Conservation (phyloP, 37 sponge, comb jelly and placozoan species). For the Mnemiopsis leidyi region DNA sequence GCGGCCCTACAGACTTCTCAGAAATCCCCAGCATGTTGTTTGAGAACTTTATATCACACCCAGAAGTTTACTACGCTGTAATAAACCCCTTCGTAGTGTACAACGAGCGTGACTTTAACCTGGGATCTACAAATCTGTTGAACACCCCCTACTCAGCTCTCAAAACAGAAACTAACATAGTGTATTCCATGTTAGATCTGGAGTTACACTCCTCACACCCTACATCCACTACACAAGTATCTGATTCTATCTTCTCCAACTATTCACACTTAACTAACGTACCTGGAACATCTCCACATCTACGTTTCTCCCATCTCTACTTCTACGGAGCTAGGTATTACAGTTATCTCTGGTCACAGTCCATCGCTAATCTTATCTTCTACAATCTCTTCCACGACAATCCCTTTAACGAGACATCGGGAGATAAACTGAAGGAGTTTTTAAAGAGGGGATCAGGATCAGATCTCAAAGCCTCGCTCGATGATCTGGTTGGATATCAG, state of each 20-base stretch:
- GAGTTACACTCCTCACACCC: constrained; percentile 67
- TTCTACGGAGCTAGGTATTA: constrained; percentile 87
- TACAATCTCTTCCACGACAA: constrained; percentile 73
- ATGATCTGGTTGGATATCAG: constrained; percentile 18
- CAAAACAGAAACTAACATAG: constrained; percentile 73
- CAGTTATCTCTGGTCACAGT: constrained; percentile 87
- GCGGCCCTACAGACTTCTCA: constrained; percentile 90
- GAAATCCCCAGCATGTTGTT: constrained; percentile 93
- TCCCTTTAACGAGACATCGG: constrained; percentile 76
- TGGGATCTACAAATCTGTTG: constrained; percentile 31
- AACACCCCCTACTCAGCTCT: constrained; percentile 69
- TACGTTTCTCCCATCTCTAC: constrained; percentile 81
- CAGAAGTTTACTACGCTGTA: constrained; percentile 70
- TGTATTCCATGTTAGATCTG: constrained; percentile 77
- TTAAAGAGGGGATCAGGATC: not conserved
- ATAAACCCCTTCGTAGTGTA: constrained; percentile 69
- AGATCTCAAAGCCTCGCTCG: not conserved
- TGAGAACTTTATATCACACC: constrained; percentile 80
- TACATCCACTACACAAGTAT: not conserved
- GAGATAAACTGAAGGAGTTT: constrained; percentile 68
- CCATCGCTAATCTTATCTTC: constrained; percentile 86
- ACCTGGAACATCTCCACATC: constrained; percentile 71
- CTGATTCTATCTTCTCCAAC: constrained; percentile 60
- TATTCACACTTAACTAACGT: constrained; percentile 66
- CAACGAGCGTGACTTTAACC: not conserved